Conservation (phyloP, 2,797 vertebrate genomes). For the Esox lucius region DNA sequence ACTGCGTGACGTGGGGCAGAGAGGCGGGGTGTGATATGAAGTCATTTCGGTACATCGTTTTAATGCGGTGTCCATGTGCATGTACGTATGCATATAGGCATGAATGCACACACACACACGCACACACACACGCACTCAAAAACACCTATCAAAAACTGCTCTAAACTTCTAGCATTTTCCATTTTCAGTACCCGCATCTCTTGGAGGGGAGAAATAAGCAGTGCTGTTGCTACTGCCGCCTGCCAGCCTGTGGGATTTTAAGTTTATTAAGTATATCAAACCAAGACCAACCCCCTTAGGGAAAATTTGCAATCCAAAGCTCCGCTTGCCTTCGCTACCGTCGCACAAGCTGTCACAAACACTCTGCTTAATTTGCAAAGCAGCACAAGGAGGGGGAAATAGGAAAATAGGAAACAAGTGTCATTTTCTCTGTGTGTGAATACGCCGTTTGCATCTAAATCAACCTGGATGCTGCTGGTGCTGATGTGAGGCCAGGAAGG, state of each 20-base stretch:
- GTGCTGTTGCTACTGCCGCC: conserved; percentile 51
- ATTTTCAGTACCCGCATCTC: conserved; percentile 56
- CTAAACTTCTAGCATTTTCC: conserved; percentile 56
- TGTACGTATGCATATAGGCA: too few relatives aligned
- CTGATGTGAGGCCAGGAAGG: conserved; percentile 42
- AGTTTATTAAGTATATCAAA: conserved; percentile 78
- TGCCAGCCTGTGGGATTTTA: conserved; percentile 70
- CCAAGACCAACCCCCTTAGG: conserved; percentile 64
- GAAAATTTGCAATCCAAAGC: conserved; percentile 75
- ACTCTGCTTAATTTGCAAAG: conserved; percentile 76
- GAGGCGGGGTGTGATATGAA: not conserved
- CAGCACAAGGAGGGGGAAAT: conserved; percentile 48
- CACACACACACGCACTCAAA: conserved; percentile 32
- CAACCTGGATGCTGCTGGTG: conserved; percentile 57
- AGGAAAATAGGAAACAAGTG: conserved; percentile 69
- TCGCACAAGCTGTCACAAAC: conserved; percentile 74
- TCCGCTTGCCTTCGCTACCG: conserved; percentile 66
- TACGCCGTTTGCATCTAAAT: conserved; percentile 66
- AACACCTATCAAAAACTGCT: conserved; percentile 49
- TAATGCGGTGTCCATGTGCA: not conserved
- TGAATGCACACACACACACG: not conserved
- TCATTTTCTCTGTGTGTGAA: conserved; percentile 62
- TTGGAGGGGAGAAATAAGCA: conserved; percentile 58
- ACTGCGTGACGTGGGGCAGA: not conserved
- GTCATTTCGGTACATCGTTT: not conserved